Evolutionary conservation across 2,888 invertebrate genomes (phyloP), one percentile per base, ranked within the genome.

Genomic region (Tribolium freemani): DNA sequence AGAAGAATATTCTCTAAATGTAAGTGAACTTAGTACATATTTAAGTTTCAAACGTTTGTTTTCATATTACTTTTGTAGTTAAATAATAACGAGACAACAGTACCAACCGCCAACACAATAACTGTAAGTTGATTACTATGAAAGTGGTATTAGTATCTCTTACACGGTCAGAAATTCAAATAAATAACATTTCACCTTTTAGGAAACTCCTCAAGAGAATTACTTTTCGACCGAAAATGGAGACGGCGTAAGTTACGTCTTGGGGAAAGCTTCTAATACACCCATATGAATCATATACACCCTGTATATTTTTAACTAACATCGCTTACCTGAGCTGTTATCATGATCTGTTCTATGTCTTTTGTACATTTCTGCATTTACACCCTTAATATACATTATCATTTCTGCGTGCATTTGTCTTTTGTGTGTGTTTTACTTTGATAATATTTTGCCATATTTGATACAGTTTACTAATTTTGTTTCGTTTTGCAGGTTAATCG

Each of bases 281-380:
- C 67, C 44, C 67, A 56, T 56, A 57, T 48, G 48, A 67, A 57
- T 57, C 67, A 67, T 48, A 9, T 31, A 67, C 67, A 67, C 67
- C 67, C 67, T 67, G 67, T 67, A 67, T 67, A 57, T 67, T 53
- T 61, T 53, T 54, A 67, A 67, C 67, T 67, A 67, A 67, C 67
- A 56, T 57, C 5, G 66, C 26, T 26, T 26, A 26, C 3, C 26
- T n/a, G 5, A 26, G 45, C 45, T 10, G n/a, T 56, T 26, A 56
- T 50, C 21, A 46, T 61, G 48, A 11, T 48, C 50, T 61, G 6
- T 50, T 61, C 53, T 53, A 5, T 31, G 13, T 38, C 45, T 54
- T 45, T 56, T 57, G 31, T 30, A 21, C 11, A 46, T 57, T 57
- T 64, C 46, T 51, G 53, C 53, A 13, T 64, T 26, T 61, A 61